Base-by-base conservation (phyloP, 1,140 invertebrate species). In the Habropoda laboriosa region DNA sequence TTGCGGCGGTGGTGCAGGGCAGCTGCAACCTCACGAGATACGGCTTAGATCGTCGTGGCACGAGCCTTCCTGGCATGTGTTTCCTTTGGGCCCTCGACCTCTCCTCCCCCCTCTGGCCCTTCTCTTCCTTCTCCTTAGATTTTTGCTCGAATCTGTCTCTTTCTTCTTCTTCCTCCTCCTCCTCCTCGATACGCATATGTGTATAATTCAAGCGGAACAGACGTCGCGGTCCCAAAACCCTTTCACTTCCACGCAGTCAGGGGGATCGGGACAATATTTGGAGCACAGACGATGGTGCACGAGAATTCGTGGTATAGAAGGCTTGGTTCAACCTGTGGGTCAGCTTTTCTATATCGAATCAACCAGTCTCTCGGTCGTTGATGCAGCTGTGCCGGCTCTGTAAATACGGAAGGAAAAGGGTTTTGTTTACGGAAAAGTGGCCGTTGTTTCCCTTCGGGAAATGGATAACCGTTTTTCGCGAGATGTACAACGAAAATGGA, bases 61-160 rank as follows among this genome's bases (percentile, higher is more conserved):
- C 92, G 90, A 92, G 91, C 90, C 91, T 86, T 86, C 80, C 68
- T 84, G 88, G 87, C 91, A 91, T 91, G 90, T 92, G 91, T 90
- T 91, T 90, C 85, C 86, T 90, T 78, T 66, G 57, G 42, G 49
- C 79, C 74, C 79, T 45, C 51, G 66, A 47, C 71, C 58, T 71
- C 67, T 57, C 42, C 24, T 42, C 16, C 66, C 72, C 61, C 45
- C 32, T 35, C 12, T 16, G 16, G 1, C 55, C 38, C 7, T 35
- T 40, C 72, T 13, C 45, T 12, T 21, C 13, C 38, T 68, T 67
- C 51, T 77, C 49, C 60, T 73, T 82, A 51, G 70, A 57, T 71
- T 70, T 81, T 67, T 74, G 38, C 49, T 55, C 47, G 49, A 6
- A 42, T 84, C 73, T 47, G 49, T 47, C 71, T 38, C 13, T 16